Base-by-base conservation (phyloP, 1,140 invertebrate species). In the Aphelinus certus region DNA sequence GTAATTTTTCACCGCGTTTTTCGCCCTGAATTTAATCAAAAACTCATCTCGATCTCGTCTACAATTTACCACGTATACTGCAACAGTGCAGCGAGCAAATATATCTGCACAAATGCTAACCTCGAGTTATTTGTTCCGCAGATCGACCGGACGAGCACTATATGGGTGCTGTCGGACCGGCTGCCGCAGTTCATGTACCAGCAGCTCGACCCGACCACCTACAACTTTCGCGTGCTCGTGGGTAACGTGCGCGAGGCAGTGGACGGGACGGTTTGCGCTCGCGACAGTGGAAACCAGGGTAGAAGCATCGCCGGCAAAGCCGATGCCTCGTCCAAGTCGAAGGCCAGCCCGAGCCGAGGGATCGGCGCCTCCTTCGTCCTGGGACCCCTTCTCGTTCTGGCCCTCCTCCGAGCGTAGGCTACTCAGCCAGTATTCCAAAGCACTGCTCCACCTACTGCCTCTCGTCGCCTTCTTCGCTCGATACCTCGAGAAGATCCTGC, bases 81-180 rank as follows among this genome's bases (percentile, higher is more conserved):
- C 26, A 26, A 26, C 26, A 26, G 26, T 26, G 26, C 26, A 26
- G 26, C 26, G 26, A 26, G 26, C 0, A 26, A 26, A 26, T 26
- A 26, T 26, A 26, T 0, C 26, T 26, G 0, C 26, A 26, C 26
- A 26, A 26, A 26, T 0, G 26, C 26, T 26, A 26, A 26, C 0
- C 26, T 0, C 26, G 26, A 26, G 26, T 26, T 26, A 26, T 26
- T 26, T 26, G 26, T 48, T 57, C 76, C 79, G 48, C 47, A 86
- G 85, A 78, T 86, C 0, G 93, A 94, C 72, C 88, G 89, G 3
- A 89, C 93, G 5, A 90, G 91, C 4, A 92, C 91, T 60, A 79
- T 95, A 1, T 95, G 93, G 93, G 90, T 94, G 1, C 80, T 95
- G 0, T 93, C 92, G 0, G 92, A 95, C 83, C 89, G 90, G 76